phyloP scores from a whole-genome alignment of 2,797 vertebrate species.

The Poeciliopsis infans region DNA sequence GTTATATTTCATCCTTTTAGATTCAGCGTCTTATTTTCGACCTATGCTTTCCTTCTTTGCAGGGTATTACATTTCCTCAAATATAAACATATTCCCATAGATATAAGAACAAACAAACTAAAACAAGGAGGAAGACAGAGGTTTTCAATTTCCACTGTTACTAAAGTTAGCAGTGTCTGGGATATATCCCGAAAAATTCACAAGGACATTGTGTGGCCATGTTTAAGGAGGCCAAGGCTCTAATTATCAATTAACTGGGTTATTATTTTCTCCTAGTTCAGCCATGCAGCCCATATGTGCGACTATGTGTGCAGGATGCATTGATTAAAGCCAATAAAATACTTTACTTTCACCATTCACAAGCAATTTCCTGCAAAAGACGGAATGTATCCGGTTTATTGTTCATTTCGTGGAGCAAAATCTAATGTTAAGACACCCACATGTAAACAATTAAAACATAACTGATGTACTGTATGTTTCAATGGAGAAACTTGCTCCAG shows the following conservation, averaged over 20 bases:
- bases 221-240: constrained; percentile 54
- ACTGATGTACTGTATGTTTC: constrained; percentile 39
- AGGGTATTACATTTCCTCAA: constrained; percentile 63
- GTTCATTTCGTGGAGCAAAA: constrained; percentile 55
- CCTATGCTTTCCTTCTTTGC: constrained; percentile 28
- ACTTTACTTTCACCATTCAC: constrained; percentile 43
- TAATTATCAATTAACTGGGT: constrained; percentile 70
- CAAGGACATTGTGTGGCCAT: constrained; percentile 54
- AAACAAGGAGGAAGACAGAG: constrained; percentile 34
- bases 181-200: constrained; percentile 59
- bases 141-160: constrained; percentile 49
- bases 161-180: constrained; percentile 63
- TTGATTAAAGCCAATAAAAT: constrained; percentile 65
- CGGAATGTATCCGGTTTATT: constrained; percentile 51
- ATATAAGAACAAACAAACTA: constrained; percentile 60
- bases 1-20: constrained; percentile 49
- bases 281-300: constrained; percentile 60
- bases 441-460: constrained; percentile 68
- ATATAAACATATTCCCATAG: constrained; percentile 55
- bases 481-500: constrained; percentile 43
- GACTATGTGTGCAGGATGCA: constrained; percentile 35
- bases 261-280: constrained; percentile 60
- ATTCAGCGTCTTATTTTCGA: constrained; percentile 45
- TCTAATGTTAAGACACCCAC: constrained; percentile 50
- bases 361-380: constrained; percentile 67